phyloP scores from a whole-genome alignment of 2,113 vertebrate species.

The Crotalus tigris region DNA sequence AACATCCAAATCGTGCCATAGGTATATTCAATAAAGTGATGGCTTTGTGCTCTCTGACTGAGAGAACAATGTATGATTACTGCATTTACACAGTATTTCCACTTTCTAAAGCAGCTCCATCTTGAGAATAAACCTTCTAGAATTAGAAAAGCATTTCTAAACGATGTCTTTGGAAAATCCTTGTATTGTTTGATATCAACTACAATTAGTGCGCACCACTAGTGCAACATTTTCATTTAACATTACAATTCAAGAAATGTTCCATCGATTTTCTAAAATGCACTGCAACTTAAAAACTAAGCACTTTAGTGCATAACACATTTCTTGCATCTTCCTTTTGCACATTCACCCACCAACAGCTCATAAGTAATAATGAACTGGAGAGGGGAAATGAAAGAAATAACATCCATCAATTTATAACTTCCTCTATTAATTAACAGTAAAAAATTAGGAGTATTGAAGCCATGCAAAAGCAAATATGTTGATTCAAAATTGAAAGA shows the following conservation, averaged over 20 bases:
- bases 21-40: neutral
- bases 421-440: conserved; percentile 51
- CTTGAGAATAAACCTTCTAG: neutral
- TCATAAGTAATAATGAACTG: neutral
- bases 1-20: neutral
- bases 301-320: neutral
- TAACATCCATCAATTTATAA: conserved; percentile 44
- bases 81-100: neutral
- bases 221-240: neutral
- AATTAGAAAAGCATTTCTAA: neutral
- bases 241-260: neutral
- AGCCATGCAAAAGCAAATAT: accelerated
- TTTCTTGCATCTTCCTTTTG: conserved; percentile 16
- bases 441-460: conserved; percentile 34
- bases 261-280: neutral
- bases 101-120: too few relatives aligned
- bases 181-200: neutral
- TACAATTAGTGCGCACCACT: neutral
- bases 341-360: neutral
- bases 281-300: neutral
- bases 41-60: neutral
- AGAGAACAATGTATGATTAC: neutral
- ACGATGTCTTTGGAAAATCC: neutral
- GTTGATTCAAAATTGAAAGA: neutral
- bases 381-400: conserved; percentile 13